Percentiles rank a stretch among this genome's conserved stretches.
Evolutionary conservation across 1,140 invertebrate genomes (phyloP).

Genomic region (Tetranychus urticae): DNA sequence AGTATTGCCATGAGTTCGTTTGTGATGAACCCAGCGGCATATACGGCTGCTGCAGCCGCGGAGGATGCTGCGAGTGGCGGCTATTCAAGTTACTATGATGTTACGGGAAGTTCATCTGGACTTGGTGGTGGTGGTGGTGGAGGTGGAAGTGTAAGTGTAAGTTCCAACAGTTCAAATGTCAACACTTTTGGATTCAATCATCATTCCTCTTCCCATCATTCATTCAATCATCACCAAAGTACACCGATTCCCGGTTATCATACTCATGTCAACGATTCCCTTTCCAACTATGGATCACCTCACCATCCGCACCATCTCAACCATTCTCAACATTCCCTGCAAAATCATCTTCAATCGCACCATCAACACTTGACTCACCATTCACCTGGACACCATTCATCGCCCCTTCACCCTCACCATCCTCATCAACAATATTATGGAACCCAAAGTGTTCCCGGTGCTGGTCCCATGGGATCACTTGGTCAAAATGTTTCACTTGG

Average conservation of each 20-base stretch:
- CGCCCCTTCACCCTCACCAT: not conserved
- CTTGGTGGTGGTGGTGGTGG: not conserved
- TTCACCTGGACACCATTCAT: not conserved
- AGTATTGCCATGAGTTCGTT: not conserved
- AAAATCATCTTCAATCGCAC: not conserved
- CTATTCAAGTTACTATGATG: not conserved
- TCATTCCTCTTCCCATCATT: not conserved
- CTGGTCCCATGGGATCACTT: not conserved
- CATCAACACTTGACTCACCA: not conserved
- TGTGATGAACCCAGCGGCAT: not conserved
- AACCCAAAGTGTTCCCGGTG: not conserved
- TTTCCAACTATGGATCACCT: not conserved
- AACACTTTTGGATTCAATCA: not conserved
- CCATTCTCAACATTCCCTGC: not conserved
- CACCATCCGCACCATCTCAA: not conserved
- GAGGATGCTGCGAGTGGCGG: not conserved
- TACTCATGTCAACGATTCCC: not conserved
- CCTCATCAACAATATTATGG: not conserved
- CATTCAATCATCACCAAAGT: not conserved
- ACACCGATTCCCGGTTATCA: not conserved
- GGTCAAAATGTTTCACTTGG: not conserved
- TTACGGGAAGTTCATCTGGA: not conserved
- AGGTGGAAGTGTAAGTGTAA: not conserved
- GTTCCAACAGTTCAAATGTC: not conserved
- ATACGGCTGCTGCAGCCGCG: not conserved